A percentile compares a stretch with the other conserved stretches of the same genome.
Evolutionary conservation across 1,140 invertebrate genomes (phyloP).

Genomic region (Diuraphis noxia): DNA sequence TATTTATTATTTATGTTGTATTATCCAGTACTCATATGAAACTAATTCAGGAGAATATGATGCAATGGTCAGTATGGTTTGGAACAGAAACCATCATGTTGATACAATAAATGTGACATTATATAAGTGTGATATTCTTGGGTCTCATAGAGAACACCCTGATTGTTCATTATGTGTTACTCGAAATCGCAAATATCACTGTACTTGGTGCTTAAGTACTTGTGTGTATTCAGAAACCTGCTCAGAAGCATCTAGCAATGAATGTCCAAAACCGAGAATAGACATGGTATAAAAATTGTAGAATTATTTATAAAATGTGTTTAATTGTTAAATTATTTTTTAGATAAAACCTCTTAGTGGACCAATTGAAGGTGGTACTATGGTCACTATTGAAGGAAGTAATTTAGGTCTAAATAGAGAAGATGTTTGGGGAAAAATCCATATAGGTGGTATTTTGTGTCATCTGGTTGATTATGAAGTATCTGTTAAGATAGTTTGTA

Average conservation of each 20-base stretch:
- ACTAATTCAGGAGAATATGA: conserved; percentile 81
- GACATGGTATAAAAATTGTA: conserved; percentile 71
- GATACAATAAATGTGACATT: conserved; percentile 86
- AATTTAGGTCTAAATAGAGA: conserved; percentile 89
- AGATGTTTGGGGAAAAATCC: conserved; percentile 89
- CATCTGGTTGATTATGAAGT: conserved; percentile 86
- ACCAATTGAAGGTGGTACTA: conserved; percentile 92
- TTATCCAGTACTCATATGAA: conserved; percentile 81
- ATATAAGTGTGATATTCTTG: conserved; percentile 93
- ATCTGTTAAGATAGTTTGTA: conserved; percentile 87
- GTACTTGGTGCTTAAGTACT: conserved; percentile 87
- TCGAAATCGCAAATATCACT: conserved; percentile 82
- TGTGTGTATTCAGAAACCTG: conserved; percentile 86
- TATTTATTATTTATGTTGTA: background rate
- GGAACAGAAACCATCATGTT: conserved; percentile 90
- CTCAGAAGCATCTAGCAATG: conserved; percentile 70
- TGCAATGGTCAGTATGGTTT: conserved; percentile 85
- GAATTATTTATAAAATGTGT: background rate
- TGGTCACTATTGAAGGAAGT: conserved; percentile 93
- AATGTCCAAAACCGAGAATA: conserved; percentile 90
- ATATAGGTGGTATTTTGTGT: conserved; percentile 88
- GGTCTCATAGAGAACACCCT: conserved; percentile 85
- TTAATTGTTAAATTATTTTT: conserved; percentile 56
- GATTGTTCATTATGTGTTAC: conserved; percentile 94
- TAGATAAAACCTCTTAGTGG: conserved; percentile 91